Conservation (phyloP, 2,797 vertebrate genomes). For the Euthynnus affinis region DNA sequence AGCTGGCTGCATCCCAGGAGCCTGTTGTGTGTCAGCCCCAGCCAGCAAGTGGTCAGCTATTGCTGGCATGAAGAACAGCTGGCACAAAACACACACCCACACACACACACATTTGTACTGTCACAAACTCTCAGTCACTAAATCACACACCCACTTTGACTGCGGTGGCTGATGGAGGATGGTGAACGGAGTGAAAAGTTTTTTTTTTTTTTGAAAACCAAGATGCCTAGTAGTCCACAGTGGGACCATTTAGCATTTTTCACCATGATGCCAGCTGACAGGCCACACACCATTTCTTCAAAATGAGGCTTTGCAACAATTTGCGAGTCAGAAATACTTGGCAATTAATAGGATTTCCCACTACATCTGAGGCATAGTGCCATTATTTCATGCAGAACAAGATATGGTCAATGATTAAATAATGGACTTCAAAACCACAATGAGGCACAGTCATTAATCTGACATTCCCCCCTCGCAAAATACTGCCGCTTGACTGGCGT, state of each 20-base stretch:
- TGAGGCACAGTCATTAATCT: slow-evolving; percentile 17
- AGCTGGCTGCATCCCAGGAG: slow-evolving; percentile 64
- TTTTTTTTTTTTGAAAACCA: slow-evolving; percentile 42
- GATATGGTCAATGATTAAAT: slow-evolving; percentile 9
- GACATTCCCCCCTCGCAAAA: slow-evolving; percentile 15
- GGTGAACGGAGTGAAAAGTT: slow-evolving; percentile 28
- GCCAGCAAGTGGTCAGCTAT: slow-evolving; percentile 77
- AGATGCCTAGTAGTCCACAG: slow-evolving; percentile 50
- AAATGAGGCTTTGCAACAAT: slow-evolving; percentile 30
- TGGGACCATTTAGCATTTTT: slow-evolving; percentile 57
- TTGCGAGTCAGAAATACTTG: slow-evolving; percentile 23
- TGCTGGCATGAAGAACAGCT: slow-evolving; percentile 75
- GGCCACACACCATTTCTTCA: slow-evolving; percentile 50
- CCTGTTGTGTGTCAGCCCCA: slow-evolving; percentile 61
- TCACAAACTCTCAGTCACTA: slow-evolving; percentile 61
- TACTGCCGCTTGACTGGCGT: background rate
- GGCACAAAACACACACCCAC: slow-evolving; percentile 55
- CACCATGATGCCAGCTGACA: slow-evolving; percentile 50
- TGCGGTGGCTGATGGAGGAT: slow-evolving; percentile 36
- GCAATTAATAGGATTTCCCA: background rate
- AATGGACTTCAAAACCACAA: slow-evolving; percentile 35
- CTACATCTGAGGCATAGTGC: background rate
- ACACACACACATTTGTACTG: slow-evolving; percentile 19
- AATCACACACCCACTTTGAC: slow-evolving; percentile 68
- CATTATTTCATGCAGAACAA: slow-evolving; percentile 21